Evolutionary conservation across 2,797 vertebrate genomes (phyloP), one percentile per base, ranked within the genome.

Genomic region (Miichthys miiuy): DNA sequence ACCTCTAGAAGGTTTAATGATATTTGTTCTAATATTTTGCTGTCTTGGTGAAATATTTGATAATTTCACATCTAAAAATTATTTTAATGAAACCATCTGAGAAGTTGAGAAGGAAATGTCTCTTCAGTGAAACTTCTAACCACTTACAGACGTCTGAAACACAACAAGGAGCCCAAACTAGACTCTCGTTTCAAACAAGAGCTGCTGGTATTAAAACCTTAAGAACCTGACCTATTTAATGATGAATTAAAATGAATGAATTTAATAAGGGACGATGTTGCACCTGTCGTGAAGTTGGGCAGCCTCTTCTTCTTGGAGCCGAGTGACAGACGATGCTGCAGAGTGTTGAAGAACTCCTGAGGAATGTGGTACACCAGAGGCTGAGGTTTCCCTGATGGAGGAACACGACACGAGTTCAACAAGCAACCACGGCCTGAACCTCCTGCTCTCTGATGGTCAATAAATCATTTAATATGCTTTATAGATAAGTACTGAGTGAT

Each of bases 311-410:
- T 97, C 67, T 96, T 91, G 57, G 95, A 97, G 16, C 97, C 96
- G 12, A 96, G 92, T 2, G 97, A 98, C 83, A 98, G 95, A 2
- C 97, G 95, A 86, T 97, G 96, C 89, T 98, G 97, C 48, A 98
- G 94, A 0, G 96, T 96, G 12, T 96, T 97, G 25, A 98, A 98
- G 93, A 98, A 99, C 6, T 96, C 90, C 88, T 97, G 97, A 2
- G 97, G 96, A 62, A 98, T 96, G 90, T 97, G 96, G 91, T 96
- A 98, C 14, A 98, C 96, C 89, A 98, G 87, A 0, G 97, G 96
- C 46, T 97, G 96, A 0, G 97, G 97, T 79, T 97, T 97, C 46
- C 97, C 97, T 97, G 87, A 6, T 0, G 3, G n/a, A 66, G 6
- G 62, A 61, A 75, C 30, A 77, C 5, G 34, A 38, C 34, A 44